Conservation (phyloP, 2,888 invertebrate species). For the Pachydiplax longipennis region DNA sequence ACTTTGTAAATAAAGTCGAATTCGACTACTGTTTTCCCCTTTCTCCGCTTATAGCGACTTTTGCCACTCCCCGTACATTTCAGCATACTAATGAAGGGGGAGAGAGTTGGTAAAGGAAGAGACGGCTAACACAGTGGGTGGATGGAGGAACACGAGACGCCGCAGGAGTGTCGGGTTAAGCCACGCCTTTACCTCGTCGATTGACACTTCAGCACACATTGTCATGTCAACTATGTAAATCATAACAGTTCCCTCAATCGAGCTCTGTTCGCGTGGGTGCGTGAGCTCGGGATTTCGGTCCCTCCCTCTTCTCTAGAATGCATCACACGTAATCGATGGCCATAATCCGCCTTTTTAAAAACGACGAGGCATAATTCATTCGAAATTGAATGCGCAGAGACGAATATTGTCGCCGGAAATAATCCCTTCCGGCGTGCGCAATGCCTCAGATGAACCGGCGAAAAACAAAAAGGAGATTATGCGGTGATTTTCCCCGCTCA, state of each 20-base stretch:
- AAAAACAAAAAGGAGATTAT: too few relatives aligned
- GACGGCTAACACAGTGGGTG: not conserved
- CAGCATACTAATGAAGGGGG: not conserved
- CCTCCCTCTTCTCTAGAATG: not conserved
- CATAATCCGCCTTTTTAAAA: not conserved
- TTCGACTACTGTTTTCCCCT: too few relatives aligned
- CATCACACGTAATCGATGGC: not conserved
- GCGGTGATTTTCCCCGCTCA: too few relatives aligned
- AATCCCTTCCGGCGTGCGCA: not conserved
- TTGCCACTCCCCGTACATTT: too few relatives aligned
- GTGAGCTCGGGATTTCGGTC: not conserved
- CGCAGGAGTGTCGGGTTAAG: not conserved
- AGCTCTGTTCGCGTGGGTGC: not conserved
- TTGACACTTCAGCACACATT: conserved; percentile 11
- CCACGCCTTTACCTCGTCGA: conserved; percentile 11
- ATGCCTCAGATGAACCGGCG: not conserved
- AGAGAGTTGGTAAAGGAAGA: not conserved
- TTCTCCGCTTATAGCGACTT: too few relatives aligned
- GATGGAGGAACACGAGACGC: not conserved
- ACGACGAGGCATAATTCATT: not conserved
- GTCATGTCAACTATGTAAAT: conserved; percentile 6
- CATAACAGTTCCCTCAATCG: not conserved
- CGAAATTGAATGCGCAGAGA: not conserved
- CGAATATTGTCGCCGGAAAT: not conserved
- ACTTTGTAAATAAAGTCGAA: too few relatives aligned